Evolutionary conservation across 2,797 vertebrate genomes (phyloP).

Genomic region (Martes flavigula): DNA sequence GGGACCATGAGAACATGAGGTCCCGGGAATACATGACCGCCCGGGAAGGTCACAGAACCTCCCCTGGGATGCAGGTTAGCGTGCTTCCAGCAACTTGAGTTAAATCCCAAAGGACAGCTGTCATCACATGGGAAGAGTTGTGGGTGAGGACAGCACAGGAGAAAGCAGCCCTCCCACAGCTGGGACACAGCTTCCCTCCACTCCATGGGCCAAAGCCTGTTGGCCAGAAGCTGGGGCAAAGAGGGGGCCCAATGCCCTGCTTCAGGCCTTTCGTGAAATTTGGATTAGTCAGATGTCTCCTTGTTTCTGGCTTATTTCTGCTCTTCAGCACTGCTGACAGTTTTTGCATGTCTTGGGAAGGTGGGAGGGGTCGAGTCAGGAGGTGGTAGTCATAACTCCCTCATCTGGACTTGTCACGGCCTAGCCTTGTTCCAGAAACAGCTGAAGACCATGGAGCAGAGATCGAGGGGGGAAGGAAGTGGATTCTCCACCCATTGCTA

Average conservation of each 20-base stretch:
- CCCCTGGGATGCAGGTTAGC: neutral
- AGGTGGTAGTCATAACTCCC: neutral
- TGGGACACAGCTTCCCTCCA: neutral
- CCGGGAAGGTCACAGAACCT: neutral
- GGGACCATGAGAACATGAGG: slow-evolving; percentile 24
- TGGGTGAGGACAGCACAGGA: neutral
- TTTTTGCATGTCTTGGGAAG: neutral
- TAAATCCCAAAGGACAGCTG: slow-evolving; percentile 4
- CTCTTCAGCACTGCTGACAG: neutral
- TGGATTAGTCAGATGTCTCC: neutral
- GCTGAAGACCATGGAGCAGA: neutral
- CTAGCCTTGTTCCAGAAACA: neutral
- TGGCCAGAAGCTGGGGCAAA: neutral
- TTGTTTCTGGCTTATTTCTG: neutral
- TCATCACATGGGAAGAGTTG: neutral
- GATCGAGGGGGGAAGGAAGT: neutral
- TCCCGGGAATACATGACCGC: neutral
- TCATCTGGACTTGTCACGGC: neutral
- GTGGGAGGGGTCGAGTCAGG: neutral
- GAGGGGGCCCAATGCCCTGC: neutral
- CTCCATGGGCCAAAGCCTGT: neutral
- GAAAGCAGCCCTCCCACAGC: neutral
- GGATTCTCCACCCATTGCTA: neutral
- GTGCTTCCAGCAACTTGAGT: neutral
- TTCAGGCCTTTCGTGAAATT: neutral